Evolutionary conservation across 2,113 vertebrate species (phyloP), one percentile per base, ranked within the genome.

Genomic region (Tenrec ecaudatus): DNA sequence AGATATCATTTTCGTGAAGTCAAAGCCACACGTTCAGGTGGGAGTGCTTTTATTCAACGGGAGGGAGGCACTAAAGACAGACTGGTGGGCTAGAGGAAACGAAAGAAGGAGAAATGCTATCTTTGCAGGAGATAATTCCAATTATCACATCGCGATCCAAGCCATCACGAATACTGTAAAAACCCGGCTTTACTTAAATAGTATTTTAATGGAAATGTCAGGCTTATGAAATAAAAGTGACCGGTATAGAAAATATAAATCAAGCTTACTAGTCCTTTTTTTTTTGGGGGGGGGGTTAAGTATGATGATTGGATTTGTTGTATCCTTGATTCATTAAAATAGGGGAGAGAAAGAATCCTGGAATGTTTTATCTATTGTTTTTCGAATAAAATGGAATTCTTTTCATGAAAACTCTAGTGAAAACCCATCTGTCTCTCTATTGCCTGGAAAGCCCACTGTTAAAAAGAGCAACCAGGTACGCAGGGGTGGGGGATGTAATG

Each of bases 201-300:
- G 80, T n/a, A 78, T 92, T 95, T 95, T 97, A 95, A 95, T 95
- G 94, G 93, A 95, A 96, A 95, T 90, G 66, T 81, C 5, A 2
- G 66, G 68, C 38, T 93, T 94, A 69, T 79, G 80, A 94, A 96
- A 95, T 93, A 88, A 95, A 96, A 95, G 81, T 93, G 90, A 95
- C 53, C 86, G 88, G 86, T 90, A 93, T 96, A 94, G 92, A 95
- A 96, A 95, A 93, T 57, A 95, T 94, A 96, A 95, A 95, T 90
- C 94, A 93, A 86, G 53, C 33, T 92, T 93, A 95, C 82, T 64
- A 81, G 94, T 88, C 93, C 90, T 90, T 90, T 88, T 40, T 40
- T 40, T 3, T 40, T 40, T n/a, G n/a, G n/a, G n/a, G n/a, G n/a
- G n/a, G n/a, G n/a, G n/a, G 40, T 40, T 40, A 88, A 90, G 90